Percentiles rank a stretch among this genome's conserved stretches.
phyloP scores from a whole-genome alignment of 2,888 invertebrate genomes.

The Microplitis manilae region DNA sequence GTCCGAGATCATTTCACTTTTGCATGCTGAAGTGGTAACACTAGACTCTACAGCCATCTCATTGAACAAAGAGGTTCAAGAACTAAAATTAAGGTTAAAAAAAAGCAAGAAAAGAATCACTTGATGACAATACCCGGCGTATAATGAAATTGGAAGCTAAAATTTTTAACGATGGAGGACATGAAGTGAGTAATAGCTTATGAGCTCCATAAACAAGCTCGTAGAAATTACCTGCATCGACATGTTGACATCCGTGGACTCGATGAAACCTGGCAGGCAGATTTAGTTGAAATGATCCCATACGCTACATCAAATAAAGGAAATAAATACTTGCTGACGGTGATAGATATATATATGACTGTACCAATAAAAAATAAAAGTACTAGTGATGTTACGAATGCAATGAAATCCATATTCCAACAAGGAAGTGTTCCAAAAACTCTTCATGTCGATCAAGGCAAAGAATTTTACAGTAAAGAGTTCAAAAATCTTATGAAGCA shows the following conservation, averaged over 20 bases:
- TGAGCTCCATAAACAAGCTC: constrained; percentile 66
- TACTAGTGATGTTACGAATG: constrained; percentile 52
- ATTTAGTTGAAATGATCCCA: constrained; percentile 65
- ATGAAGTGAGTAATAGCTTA: constrained; percentile 44
- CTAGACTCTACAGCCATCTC: no score
- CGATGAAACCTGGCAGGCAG: constrained; percentile 70
- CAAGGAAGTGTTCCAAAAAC: constrained; percentile 55
- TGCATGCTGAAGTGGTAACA: no score
- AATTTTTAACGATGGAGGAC: neutral
- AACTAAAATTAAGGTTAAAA: no score
- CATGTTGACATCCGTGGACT: constrained; percentile 64
- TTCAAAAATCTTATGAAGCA: constrained; percentile 38
- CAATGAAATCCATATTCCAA: constrained; percentile 38
- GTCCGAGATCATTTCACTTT: no score
- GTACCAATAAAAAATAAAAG: constrained; percentile 63
- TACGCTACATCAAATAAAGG: constrained; percentile 61
- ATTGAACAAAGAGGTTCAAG: no score
- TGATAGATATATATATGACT: constrained; percentile 44
- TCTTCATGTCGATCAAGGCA: constrained; percentile 49
- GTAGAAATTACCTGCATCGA: constrained; percentile 61
- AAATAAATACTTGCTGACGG: constrained; percentile 61
- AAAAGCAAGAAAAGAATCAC: no score
- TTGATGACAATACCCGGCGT: no score
- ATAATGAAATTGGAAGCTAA: neutral
- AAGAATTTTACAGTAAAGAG: neutral